Conservation (phyloP, 1,140 invertebrate species). For the Chlorops oryzae region DNA sequence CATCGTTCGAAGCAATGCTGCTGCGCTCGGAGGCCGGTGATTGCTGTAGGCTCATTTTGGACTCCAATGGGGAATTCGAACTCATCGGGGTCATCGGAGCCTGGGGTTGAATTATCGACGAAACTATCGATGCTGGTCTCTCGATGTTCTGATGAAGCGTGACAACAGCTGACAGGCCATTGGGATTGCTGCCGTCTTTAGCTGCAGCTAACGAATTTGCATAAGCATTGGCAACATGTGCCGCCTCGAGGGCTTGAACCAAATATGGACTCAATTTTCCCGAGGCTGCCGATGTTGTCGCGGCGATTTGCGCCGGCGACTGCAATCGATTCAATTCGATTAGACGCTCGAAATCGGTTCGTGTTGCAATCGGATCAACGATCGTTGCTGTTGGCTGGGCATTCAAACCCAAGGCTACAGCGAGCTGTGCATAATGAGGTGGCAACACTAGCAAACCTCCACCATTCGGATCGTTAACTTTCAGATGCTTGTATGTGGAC, state of each 20-base stretch:
- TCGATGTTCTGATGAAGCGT: too few species aligned
- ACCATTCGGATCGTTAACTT: constrained; percentile 10
- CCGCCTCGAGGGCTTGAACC: constrained; percentile 22
- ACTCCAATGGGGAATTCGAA: too few species aligned
- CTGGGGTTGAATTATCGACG: too few species aligned
- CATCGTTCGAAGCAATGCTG: too few species aligned
- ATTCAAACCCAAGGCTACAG: constrained; percentile 37
- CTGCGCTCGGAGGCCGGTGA: too few species aligned
- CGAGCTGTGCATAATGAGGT: constrained; percentile 43
- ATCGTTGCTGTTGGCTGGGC: constrained; percentile 32
- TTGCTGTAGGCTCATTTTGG: too few species aligned
- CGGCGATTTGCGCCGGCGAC: constrained; percentile 16
- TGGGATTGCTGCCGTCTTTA: too few species aligned
- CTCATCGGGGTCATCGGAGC: too few species aligned
- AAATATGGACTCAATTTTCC: constrained; percentile 31
- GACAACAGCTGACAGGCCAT: too few species aligned
- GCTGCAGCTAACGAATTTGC: constrained; percentile 31
- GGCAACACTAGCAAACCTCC: constrained; percentile 35
- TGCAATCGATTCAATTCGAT: constrained; percentile 41
- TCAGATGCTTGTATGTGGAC: constrained; percentile 13
- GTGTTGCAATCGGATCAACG: constrained; percentile 37
- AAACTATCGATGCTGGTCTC: too few species aligned
- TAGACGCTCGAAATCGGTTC: constrained; percentile 41
- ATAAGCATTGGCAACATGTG: constrained; percentile 37
- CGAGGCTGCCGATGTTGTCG: constrained; percentile 1